phyloP scores from a whole-genome alignment of 2,113 vertebrate genomes.

The Mesitornis unicolor region DNA sequence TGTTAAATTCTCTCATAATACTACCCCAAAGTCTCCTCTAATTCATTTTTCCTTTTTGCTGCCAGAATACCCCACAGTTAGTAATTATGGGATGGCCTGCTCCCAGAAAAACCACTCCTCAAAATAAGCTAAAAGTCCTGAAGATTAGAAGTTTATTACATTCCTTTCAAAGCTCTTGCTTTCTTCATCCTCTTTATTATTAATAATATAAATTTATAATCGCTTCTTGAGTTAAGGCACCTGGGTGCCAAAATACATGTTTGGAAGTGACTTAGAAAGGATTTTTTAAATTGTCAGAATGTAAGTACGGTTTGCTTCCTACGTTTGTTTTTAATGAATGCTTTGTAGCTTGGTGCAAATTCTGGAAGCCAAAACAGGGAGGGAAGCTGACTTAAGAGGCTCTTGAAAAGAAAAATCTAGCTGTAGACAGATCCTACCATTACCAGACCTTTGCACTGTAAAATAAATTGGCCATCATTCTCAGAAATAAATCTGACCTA shows the following conservation, averaged over 20 bases:
- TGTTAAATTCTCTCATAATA: not conserved
- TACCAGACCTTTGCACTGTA: not conserved
- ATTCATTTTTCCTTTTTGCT: not conserved
- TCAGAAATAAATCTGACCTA: constrained; percentile 18
- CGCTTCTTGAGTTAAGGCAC: not conserved
- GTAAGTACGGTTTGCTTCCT: not conserved
- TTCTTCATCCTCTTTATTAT: not conserved
- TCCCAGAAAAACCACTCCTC: not conserved
- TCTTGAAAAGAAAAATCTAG: not conserved
- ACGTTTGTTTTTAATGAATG: not conserved
- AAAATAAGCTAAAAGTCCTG: not conserved
- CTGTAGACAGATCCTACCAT: not conserved
- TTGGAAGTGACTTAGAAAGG: not conserved
- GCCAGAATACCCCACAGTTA: not conserved
- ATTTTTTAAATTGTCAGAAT: not conserved
- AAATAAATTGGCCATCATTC: not conserved
- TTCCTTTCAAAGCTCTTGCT: not conserved
- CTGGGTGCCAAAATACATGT: not conserved
- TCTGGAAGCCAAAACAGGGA: not conserved
- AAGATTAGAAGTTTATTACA: not conserved
- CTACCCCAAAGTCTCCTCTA: not conserved
- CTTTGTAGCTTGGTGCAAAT: not conserved
- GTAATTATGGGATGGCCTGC: not conserved
- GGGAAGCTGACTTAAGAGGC: not conserved
- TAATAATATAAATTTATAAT: not conserved